These are phyloP conservation scores for Pollimyrus isidori DNA, from an alignment of 2,113 vertebrate genomes.

Conservation along the genomic window DNA sequence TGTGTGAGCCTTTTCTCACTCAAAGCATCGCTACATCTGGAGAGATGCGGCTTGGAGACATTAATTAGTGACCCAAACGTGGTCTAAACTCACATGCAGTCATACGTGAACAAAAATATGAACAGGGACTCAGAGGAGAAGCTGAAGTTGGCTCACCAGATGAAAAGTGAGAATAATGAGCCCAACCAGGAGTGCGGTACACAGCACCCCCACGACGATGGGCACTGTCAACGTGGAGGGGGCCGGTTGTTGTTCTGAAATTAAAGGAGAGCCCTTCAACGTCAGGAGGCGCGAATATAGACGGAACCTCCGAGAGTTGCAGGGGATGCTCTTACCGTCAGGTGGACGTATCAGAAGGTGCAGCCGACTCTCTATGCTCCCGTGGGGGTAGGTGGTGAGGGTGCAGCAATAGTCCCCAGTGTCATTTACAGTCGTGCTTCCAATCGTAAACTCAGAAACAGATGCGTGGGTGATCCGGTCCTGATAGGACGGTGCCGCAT, in stretches of 20 bases:
- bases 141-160: background rate
- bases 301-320: background rate
- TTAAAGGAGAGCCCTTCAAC: background rate
- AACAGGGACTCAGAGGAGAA: background rate
- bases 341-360: background rate
- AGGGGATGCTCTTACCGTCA: background rate
- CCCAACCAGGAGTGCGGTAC: background rate
- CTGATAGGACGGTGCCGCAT: background rate
- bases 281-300: background rate
- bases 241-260: background rate
- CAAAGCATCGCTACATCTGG: background rate
- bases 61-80: background rate
- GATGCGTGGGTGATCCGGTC: background rate
- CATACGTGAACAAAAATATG: background rate
- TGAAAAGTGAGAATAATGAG: background rate
- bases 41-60: background rate
- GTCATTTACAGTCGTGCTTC: background rate
- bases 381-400: constrained; percentile 8
- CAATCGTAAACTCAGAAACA: background rate
- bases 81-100: background rate
- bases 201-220: background rate
- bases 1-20: background rate
- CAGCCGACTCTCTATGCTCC: background rate
- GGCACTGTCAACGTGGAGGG: background rate
- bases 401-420: constrained; percentile 16